Conservation (phyloP, 2,888 invertebrate genomes). For the Stegophylla sp. region DNA sequence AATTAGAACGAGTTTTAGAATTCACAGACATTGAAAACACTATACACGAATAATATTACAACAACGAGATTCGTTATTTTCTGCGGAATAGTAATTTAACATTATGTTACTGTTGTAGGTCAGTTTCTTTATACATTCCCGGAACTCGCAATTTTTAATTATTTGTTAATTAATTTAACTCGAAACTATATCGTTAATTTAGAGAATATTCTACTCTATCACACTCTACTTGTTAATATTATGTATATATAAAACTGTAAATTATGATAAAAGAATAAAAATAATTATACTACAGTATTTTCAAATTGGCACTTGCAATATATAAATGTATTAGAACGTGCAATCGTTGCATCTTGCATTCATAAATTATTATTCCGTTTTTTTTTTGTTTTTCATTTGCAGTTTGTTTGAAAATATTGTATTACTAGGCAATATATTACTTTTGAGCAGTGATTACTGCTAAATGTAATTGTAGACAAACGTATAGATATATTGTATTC, state of each 20-base stretch:
- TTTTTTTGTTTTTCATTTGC: neutral
- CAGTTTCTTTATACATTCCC: neutral
- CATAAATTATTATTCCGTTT: neutral
- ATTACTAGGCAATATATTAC: neutral
- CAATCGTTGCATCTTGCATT: neutral
- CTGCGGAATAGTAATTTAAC: neutral
- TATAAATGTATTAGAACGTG: neutral
- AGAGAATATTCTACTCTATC: neutral
- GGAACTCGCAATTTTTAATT: neutral
- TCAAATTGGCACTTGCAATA: neutral
- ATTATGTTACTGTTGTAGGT: neutral
- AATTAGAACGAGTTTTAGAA: neutral
- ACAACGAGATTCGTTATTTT: neutral
- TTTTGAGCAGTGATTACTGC: conserved; percentile 9
- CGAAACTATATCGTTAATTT: neutral
- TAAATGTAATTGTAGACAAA: conserved; percentile 19
- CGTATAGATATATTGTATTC: conserved; percentile 9
- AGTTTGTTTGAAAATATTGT: neutral
- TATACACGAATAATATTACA: neutral
- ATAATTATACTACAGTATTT: neutral
- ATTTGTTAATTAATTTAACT: no score
- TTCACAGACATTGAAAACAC: neutral
- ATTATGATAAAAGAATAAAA: neutral
- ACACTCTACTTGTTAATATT: neutral
- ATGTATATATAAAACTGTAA: neutral